Evolutionary conservation across 2,888 invertebrate species (phyloP), one percentile per base, ranked within the genome.

Genomic region (Bedellia somnulentella): DNA sequence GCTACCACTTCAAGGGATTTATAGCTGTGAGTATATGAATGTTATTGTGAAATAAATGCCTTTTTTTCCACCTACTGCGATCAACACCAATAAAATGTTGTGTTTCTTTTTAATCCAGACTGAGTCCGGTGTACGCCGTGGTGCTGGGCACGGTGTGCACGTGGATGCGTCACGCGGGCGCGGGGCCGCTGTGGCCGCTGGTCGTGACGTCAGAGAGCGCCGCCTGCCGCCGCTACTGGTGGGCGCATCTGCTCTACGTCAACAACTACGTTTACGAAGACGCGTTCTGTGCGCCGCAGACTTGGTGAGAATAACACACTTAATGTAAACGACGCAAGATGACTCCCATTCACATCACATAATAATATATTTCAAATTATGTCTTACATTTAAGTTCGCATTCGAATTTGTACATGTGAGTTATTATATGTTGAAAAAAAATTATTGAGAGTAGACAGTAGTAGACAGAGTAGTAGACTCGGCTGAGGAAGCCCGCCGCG

Each of bases 191-290:
- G 34, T 76, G 75, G 75, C 42, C 42, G 4, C 38, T 49, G 22
- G 40, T 62, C 27, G 64, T 70, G 36, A 44, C 31, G 8, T 45
- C 44, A 4, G 73, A 76, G 39, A 42, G 61, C 0, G 23, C 24
- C 2, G 57, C 59, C 22, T 77, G 77, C 37, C 43, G 70, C 1
- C 49, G 45, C 18, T 66, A 67, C 47, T 76, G 71, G 73, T 78
- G 77, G 77, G 52, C 64, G 1, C 70, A 75, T 36, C 24, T 76
- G 13, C 46, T 76, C 3, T 75, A 63, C 36, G 31, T 76, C 45
- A 73, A 77, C 47, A 76, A 76, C 44, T 75, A 76, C 32, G 39
- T 68, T 23, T 61, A 57, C 11, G 41, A 49, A 0, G 56, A 66
- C 25, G 47, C 51, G 0, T 32, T 36, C 12, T 70, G 71, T 31